Evolutionary conservation across 2,797 vertebrate species (phyloP), one percentile per base, ranked within the genome.

Genomic region (Melanotaenia parkinsoni): DNA sequence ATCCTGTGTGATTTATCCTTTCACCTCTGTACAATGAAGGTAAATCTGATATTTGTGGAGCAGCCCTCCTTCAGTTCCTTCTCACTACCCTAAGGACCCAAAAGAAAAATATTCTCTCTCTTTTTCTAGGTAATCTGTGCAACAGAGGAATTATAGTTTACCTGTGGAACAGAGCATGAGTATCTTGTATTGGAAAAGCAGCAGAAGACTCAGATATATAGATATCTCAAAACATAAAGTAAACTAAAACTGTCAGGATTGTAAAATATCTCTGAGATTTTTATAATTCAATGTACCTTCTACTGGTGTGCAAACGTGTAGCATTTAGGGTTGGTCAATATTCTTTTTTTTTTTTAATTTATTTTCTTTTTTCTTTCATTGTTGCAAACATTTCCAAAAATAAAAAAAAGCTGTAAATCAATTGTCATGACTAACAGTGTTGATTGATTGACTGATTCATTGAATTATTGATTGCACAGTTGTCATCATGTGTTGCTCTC

Each of bases 391-490:
- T 60, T 53, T 16, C n/a, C 43, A 54, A 78, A 65, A 18, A 12
- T 10, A 70, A 79, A 35, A 89, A 89, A 89, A 89, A 88, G 54
- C 30, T 18, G 5, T 56, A 69, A 65, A 56, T 47, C 11, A 35
- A 1, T 70, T 77, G 28, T 75, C 40, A 38, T 37, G 22, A 67
- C 16, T 72, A 18, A 72, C 51, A 28, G 28, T 58, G 40, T 70
- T 59, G 37, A 79, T 50, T 86, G n/a, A 63, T 74, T 63, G 20
- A 68, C 51, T 63, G 14, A 54, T 40, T 70, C 0, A 28, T 43
- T 69, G 18, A 70, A 64, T 82, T 73, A 76, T 76, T 79, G 50
- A 74, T 63, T 60, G 12, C 28, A 68, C 50, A 0, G 37, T 67
- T 72, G 60, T 63, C 82, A 58, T 79, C 72, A 69, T 76, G 58